These are phyloP conservation scores for Batillaria attramentaria DNA, from an alignment of 1,140 invertebrate genomes.

Conservation along the genomic window DNA sequence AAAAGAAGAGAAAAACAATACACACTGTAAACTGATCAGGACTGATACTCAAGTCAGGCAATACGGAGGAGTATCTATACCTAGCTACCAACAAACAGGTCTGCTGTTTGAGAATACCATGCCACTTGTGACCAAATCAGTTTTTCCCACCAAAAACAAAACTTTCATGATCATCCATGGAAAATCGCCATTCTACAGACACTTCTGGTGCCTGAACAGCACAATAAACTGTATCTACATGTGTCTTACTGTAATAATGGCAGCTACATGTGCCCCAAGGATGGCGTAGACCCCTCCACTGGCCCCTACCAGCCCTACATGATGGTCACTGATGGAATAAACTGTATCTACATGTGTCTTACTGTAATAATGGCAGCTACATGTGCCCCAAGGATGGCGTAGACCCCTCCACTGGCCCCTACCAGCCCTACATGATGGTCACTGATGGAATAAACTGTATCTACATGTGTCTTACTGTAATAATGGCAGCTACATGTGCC, in stretches of 20 bases:
- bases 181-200: no score
- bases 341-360: no score
- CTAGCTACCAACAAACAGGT: no score
- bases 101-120: no score
- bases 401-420: slow-evolving; percentile 96
- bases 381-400: slow-evolving; percentile 95
- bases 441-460: slow-evolving; percentile 86
- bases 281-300: slow-evolving; percentile 97
- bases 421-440: slow-evolving; percentile 90
- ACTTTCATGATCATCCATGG: no score
- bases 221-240: no score
- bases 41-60: no score
- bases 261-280: slow-evolving; percentile 94
- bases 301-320: slow-evolving; percentile 90
- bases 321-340: slow-evolving; percentile 84
- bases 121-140: no score
- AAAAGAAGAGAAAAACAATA: no score
- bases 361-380: slow-evolving; percentile 94
- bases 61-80: no score
- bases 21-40: no score
- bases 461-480: slow-evolving; percentile 91
- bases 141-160: no score
- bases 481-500: slow-evolving; percentile 95
- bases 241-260: slow-evolving; percentile 86
- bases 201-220: background rate